These are phyloP conservation scores for Ferrisia virgata DNA, from an alignment of 2,888 invertebrate species.

Conservation along the genomic window DNA sequence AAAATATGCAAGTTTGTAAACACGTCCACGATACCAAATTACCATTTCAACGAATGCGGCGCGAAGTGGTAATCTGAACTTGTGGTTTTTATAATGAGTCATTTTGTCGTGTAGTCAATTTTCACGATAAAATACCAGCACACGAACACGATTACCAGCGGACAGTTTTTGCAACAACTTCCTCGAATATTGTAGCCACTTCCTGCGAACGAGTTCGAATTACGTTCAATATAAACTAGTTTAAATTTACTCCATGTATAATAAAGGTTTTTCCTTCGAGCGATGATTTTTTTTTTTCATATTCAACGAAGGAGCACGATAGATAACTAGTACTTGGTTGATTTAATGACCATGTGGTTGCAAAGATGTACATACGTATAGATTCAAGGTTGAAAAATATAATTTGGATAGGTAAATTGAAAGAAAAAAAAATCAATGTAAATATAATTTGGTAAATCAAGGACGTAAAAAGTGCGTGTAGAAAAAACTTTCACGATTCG, in stretches of 20 bases:
- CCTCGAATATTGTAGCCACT: not conserved
- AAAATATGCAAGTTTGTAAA: not conserved
- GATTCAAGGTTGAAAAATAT: not conserved
- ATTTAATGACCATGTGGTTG: not conserved
- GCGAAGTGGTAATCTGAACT: not conserved
- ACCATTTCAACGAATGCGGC: not conserved
- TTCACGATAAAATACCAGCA: not conserved
- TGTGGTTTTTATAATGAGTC: not conserved
- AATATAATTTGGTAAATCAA: not conserved
- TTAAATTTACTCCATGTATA: not conserved
- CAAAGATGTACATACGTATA: not conserved
- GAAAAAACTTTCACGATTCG: not conserved
- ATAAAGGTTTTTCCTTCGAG: not conserved
- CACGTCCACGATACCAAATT: not conserved
- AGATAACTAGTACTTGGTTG: not conserved
- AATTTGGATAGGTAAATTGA: not conserved
- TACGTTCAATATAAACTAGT: conserved; percentile 14
- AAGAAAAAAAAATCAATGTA: not conserved
- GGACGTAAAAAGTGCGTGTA: not conserved
- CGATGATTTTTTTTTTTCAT: not conserved
- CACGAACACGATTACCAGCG: not conserved
- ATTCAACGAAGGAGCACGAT: not conserved
- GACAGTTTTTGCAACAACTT: not conserved
- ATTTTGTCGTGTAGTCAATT: not conserved
- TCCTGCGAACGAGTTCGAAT: not conserved